Evolutionary conservation across 2,888 invertebrate genomes (phyloP), one percentile per base, ranked within the genome.

Genomic region (Macrophya alboannulata): DNA sequence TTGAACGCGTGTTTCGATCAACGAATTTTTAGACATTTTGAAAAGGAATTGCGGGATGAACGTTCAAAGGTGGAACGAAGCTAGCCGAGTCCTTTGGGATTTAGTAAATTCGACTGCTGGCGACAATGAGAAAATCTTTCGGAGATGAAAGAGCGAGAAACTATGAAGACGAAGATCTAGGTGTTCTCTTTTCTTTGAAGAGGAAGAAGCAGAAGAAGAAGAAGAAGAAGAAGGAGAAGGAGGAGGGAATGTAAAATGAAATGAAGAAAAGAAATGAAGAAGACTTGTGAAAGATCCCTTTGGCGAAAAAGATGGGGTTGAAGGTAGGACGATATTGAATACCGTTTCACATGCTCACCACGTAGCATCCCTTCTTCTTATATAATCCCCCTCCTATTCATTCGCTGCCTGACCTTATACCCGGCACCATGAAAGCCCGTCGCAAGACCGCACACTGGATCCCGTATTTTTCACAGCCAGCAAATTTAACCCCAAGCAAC

Each of bases 271-370:
- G 45, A 83, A 37, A 71, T 31, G 83, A 37, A 51, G 45, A 31
- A 48, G 71, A 68, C 83, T 37, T 51, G 40, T 48, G 83, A 83
- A n/a, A n/a, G n/a, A 68, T 83, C 83, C 68, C 68, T 71, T 83
- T 71, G 83, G 83, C n/a, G 62, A 25, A 68, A 51, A 68, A 51
- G 83, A 83, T 83, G 83, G 83, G 68, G 83, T 83, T 83, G 83
- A 83, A 55, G 45, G 82, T 87, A 86, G 88, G 89, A 90, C 89
- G 91, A 92, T 92, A 92, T 92, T 91, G 92, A 92, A 92, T 92
- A 92, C 90, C 92, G 92, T 91, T 92, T 92, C 91, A 91, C 90
- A 92, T 92, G 92, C 91, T 89, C 90, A 87, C 89, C 91, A 91
- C 92, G 92, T 91, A 91, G 90, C 90, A 68, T 65, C 65, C 51